Percentiles rank a stretch among this genome's conserved stretches.
phyloP scores from a whole-genome alignment of 1,140 invertebrate species.

The Olivierus martensii region DNA sequence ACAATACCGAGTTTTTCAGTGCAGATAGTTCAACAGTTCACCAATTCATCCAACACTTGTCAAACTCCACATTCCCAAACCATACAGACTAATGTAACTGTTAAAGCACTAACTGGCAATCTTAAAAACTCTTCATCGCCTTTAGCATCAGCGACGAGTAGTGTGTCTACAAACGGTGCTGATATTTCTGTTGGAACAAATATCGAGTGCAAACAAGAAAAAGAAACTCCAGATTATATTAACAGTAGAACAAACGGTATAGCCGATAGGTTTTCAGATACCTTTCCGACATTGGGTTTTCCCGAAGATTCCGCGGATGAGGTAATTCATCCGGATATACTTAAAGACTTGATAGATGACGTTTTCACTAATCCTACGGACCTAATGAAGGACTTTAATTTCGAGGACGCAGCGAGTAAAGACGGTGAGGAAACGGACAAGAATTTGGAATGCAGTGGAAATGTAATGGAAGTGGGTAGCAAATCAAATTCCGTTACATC shows the following conservation, averaged over 20 bases:
- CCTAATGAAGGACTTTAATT: slow-evolving; percentile 56
- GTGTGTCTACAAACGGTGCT: background rate
- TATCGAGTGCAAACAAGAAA: slow-evolving; percentile 64
- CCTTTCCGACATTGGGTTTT: slow-evolving; percentile 41
- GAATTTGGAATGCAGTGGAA: background rate
- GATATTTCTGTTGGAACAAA: background rate
- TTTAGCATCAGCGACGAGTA: background rate
- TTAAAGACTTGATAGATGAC: slow-evolving; percentile 77
- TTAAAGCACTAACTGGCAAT: slow-evolving; percentile 62
- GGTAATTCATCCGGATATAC: slow-evolving; percentile 58
- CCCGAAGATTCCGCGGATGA: slow-evolving; percentile 69
- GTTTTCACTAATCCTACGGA: slow-evolving; percentile 45
- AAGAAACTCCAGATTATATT: background rate
- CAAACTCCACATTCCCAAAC: slow-evolving; percentile 57
- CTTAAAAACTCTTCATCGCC: slow-evolving; percentile 52
- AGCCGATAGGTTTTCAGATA: slow-evolving; percentile 42
- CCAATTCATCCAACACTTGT: slow-evolving; percentile 56
- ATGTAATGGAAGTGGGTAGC: too few species aligned
- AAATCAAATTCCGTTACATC: too few species aligned
- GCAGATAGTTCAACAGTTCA: slow-evolving; percentile 79
- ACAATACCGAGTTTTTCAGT: slow-evolving; percentile 65
- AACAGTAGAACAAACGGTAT: background rate
- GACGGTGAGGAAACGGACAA: slow-evolving; percentile 49
- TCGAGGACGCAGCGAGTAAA: slow-evolving; percentile 8
- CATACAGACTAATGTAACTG: slow-evolving; percentile 82